Evolutionary conservation across 1,140 invertebrate species (phyloP), one percentile per base, ranked within the genome.

Genomic region (Ladona fulva): DNA sequence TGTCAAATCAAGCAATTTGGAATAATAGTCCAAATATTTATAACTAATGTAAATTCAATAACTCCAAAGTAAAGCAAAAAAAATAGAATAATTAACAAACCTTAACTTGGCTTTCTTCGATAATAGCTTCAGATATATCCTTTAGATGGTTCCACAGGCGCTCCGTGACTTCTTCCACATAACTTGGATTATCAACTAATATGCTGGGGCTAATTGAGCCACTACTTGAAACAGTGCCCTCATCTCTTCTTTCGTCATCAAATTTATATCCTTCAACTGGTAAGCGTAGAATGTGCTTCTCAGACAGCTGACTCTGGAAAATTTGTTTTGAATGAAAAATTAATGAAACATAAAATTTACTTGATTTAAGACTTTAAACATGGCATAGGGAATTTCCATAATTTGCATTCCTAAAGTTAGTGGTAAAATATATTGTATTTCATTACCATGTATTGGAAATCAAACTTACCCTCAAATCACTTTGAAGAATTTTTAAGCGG

Each of bases 401-500:
- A n/a, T n/a, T n/a, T n/a, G n/a, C n/a, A n/a, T n/a, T n/a, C n/a
- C n/a, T n/a, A n/a, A n/a, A n/a, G n/a, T n/a, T n/a, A n/a, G n/a
- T 37, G 1, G 8, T 37, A 37, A 5, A 37, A 8, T 8, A 37
- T 37, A 37, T 37, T 37, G 1, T 5, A 37, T 5, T 37, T 1
- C 29, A 37, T 37, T 5, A 37, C 8, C 8, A 37, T n/a, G n/a
- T 37, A 37, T 24, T 44, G 24, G 10, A 52, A 12, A 78, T 79
- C 14, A 44, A 77, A 80, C 78, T 83, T 83, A 90, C 91, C 87
- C 91, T 91, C 1, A 93, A 85, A 80, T 92, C 91, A 80, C 89
- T 88, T 83, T 93, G 92, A 76, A 93, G 83, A 78, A 88, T 89
- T 42, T 90, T 89, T 14, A 93, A 86, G 44, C 92, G 82, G n/a